Conservation (phyloP, 2,888 invertebrate genomes). For the Palloptera scutellata region DNA sequence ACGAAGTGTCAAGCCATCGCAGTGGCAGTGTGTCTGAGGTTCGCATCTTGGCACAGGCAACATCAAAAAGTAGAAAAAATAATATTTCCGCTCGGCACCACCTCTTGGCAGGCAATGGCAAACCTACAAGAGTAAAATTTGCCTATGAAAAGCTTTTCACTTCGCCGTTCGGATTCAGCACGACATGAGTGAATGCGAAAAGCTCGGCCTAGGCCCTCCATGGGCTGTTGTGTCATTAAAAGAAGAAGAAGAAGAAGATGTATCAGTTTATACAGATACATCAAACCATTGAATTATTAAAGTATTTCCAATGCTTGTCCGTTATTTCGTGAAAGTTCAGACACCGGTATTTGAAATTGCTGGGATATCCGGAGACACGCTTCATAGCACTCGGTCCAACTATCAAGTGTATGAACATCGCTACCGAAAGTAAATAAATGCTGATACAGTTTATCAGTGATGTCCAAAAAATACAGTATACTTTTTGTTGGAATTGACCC, state of each 20-base stretch:
- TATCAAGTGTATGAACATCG: constrained; percentile 25
- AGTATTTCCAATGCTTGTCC: constrained; percentile 24
- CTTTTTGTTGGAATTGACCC: too few relatives aligned
- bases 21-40: too few relatives aligned
- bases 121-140: too few relatives aligned
- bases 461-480: too few relatives aligned
- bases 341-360: constrained; percentile 31
- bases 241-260: constrained; percentile 31
- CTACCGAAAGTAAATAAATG: constrained; percentile 18
- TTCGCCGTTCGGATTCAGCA: too few relatives aligned
- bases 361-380: constrained; percentile 31
- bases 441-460: constrained; percentile 25
- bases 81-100: too few relatives aligned
- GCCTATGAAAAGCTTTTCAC: constrained; percentile 29
- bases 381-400: constrained; percentile 30
- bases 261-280: constrained; percentile 27
- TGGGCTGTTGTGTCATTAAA: too few relatives aligned
- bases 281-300: constrained; percentile 31
- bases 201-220: too few relatives aligned
- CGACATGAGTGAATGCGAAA: too few relatives aligned
- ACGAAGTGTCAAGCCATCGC: constrained; percentile 29
- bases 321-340: constrained; percentile 33
- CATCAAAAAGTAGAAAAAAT: too few relatives aligned
- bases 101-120: too few relatives aligned
- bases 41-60: too few relatives aligned